Conservation (phyloP, 2,113 vertebrate species). For the Sciurus niger region DNA sequence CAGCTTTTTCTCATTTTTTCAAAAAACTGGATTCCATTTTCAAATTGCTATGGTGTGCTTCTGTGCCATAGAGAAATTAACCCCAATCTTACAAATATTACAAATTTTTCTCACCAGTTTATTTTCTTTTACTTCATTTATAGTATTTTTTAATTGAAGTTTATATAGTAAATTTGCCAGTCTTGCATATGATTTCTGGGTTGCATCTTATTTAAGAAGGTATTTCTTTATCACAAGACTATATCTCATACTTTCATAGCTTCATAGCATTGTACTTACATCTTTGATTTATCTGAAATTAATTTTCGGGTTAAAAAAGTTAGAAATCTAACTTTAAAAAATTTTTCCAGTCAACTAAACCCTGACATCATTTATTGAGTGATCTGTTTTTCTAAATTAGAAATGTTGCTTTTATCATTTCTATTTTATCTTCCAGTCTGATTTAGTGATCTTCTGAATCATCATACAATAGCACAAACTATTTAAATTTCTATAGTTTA, state of each 20-base stretch:
- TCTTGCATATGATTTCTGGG: slow-evolving; percentile 5
- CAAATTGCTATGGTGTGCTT: slow-evolving; percentile 19
- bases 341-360: background rate
- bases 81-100: background rate
- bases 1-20: slow-evolving; percentile 15
- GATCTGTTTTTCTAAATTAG: background rate
- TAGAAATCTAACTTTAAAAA: background rate
- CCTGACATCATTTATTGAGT: background rate
- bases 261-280: background rate
- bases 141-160: background rate
- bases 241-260: background rate
- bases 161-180: background rate
- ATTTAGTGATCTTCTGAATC: background rate
- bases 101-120: background rate
- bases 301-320: background rate
- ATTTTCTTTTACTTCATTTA: slow-evolving; percentile 32
- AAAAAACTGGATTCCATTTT: background rate
- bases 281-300: background rate
- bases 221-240: background rate
- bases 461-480: background rate
- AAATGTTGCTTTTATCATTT: background rate
- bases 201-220: background rate
- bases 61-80: slow-evolving; percentile 19
- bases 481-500: slow-evolving; percentile 2
- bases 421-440: background rate